A percentile compares a stretch with the other conserved stretches of the same genome.
These are phyloP conservation scores for Hoplostethus mediterraneus DNA, from an alignment of 2,797 vertebrate genomes.

Conservation along the genomic window DNA sequence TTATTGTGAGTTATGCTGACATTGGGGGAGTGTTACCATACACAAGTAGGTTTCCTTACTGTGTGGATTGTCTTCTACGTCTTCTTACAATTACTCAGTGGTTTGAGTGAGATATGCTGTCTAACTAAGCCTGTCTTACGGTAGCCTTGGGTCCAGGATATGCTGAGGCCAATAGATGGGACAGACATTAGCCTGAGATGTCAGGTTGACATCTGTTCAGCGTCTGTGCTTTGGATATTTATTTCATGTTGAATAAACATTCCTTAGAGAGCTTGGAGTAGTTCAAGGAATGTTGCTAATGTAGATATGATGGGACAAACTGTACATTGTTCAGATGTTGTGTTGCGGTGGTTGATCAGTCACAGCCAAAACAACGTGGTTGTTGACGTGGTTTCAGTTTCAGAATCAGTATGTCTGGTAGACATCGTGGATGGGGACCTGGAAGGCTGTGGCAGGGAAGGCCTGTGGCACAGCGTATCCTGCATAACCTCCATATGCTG, in stretches of 20 bases:
- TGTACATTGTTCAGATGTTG: slow-evolving; percentile 32
- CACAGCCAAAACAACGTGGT: slow-evolving; percentile 47
- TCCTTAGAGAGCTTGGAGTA: slow-evolving; percentile 38
- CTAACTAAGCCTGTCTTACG: slow-evolving; percentile 25
- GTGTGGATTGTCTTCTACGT: slow-evolving; percentile 24
- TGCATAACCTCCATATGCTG: slow-evolving; percentile 89
- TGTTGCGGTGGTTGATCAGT: slow-evolving; percentile 47
- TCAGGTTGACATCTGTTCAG: slow-evolving; percentile 28
- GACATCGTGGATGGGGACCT: slow-evolving; percentile 95
- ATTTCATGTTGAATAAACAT: slow-evolving; percentile 27
- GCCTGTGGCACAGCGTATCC: slow-evolving; percentile 93
- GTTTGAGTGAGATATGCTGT: slow-evolving; percentile 19
- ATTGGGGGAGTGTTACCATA: slow-evolving; percentile 22
- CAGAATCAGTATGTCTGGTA: slow-evolving; percentile 94
- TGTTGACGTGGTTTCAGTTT: slow-evolving; percentile 37
- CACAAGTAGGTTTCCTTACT: slow-evolving; percentile 26
- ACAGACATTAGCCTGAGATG: slow-evolving; percentile 12
- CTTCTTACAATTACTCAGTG: slow-evolving; percentile 24
- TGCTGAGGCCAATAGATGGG: slow-evolving; percentile 18
- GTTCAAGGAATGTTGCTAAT: slow-evolving; percentile 37
- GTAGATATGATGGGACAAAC: slow-evolving; percentile 35
- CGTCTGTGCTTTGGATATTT: slow-evolving; percentile 40
- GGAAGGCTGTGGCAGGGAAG: slow-evolving; percentile 92
- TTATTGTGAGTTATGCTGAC: slow-evolving; percentile 59
- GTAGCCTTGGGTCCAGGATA: slow-evolving; percentile 25